Conservation (phyloP, 2,888 invertebrate species). For the Stramonita haemastoma region DNA sequence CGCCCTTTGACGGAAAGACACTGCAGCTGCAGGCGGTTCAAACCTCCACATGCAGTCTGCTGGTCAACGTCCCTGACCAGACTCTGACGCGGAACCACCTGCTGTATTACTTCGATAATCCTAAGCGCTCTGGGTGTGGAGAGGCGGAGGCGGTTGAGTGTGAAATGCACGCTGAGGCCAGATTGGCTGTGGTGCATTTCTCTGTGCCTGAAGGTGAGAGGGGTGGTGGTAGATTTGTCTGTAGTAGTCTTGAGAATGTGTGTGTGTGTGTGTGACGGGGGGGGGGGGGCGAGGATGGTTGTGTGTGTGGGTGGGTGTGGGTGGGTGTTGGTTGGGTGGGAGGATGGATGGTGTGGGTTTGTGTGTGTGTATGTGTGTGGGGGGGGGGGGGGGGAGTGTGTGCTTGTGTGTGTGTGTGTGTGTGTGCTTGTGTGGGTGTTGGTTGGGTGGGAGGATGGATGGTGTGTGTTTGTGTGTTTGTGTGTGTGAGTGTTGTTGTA, state of each 20-base stretch:
- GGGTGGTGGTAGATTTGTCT: no score
- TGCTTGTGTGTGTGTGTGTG: no score
- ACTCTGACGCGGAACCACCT: neutral
- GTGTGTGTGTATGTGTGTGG: no score
- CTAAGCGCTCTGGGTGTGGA: neutral
- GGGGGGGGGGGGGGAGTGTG: no score
- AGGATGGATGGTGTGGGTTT: no score
- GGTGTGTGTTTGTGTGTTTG: no score
- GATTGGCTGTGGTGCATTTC: neutral
- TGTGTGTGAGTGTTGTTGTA: no score
- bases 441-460: no score
- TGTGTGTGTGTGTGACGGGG: neutral
- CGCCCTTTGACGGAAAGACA: neutral
- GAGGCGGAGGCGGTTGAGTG: neutral
- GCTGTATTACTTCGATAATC: neutral
- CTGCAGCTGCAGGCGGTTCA: neutral
- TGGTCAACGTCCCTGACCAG: neutral
- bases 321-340: no score
- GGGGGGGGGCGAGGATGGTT: no score
- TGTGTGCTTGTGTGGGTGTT: no score
- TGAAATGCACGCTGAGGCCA: neutral
- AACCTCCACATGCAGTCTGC: neutral
- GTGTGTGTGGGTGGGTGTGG: no score
- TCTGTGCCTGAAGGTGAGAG: slow-evolving; percentile 1
- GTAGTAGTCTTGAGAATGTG: neutral